These are phyloP conservation scores for Oxytorus armatus DNA, from an alignment of 2,888 invertebrate species.

Conservation along the genomic window DNA sequence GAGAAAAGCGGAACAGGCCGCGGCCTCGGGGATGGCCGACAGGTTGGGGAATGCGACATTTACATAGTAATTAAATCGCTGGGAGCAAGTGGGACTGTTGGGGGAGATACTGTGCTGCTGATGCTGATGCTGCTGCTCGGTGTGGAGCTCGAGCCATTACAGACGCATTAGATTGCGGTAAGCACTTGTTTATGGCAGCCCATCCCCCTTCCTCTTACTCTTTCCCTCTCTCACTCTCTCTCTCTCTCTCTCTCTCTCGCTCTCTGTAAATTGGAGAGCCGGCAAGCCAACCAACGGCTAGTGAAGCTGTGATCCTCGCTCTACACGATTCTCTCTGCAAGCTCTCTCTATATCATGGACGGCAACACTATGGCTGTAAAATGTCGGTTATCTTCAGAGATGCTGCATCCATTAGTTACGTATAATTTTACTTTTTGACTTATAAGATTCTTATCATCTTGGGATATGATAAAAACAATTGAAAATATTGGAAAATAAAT, in stretches of 20 bases:
- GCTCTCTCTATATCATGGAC: conserved; percentile 39
- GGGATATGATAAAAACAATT: too few species aligned
- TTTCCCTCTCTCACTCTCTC: conserved; percentile 48
- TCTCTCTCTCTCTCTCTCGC: conserved; percentile 63
- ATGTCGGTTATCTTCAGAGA: conserved; percentile 31
- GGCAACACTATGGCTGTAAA: conserved; percentile 46
- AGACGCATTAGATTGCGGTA: conserved; percentile 85
- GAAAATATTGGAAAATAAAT: too few species aligned
- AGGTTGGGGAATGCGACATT: conserved; percentile 84
- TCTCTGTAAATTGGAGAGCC: conserved; percentile 39
- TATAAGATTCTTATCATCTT: too few species aligned
- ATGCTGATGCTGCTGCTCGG: conserved; percentile 62
- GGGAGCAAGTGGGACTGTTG: conserved; percentile 83
- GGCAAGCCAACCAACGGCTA: conserved; percentile 42
- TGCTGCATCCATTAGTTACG: conserved; percentile 15
- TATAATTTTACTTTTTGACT: background rate
- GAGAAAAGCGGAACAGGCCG: conserved; percentile 66
- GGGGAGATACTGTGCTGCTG: conserved; percentile 80
- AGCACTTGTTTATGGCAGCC: conserved; percentile 83
- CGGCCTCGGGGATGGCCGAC: conserved; percentile 77
- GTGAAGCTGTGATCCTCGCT: conserved; percentile 66
- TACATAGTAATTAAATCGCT: conserved; percentile 85
- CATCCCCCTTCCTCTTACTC: conserved; percentile 64
- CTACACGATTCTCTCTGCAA: conserved; percentile 57
- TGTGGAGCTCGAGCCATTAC: conserved; percentile 83